Evolutionary conservation across 2,888 invertebrate species (phyloP).

Genomic region (Andrena trimmerana): DNA sequence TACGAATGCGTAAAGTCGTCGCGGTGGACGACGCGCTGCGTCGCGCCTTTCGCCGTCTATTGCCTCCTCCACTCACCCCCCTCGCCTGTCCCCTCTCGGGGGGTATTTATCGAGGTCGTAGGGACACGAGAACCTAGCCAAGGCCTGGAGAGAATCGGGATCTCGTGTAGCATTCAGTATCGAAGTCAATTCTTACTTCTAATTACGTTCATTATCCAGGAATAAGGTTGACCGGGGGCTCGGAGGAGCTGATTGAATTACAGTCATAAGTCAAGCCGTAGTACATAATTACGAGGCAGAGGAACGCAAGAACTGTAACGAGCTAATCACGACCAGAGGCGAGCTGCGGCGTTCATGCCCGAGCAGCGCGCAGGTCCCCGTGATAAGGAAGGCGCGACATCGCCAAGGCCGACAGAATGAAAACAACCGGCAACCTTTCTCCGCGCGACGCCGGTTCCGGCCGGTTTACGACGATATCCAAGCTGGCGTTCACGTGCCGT

Average conservation of each 20-base stretch:
- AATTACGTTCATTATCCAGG: too few species aligned
- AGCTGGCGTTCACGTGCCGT: conserved; percentile 51
- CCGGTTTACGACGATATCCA: conserved; percentile 32
- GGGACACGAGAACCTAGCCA: conserved; percentile 26
- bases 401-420: conserved; percentile 66
- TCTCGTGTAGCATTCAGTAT: background rate
- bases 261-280: background rate
- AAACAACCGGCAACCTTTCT: conserved; percentile 59
- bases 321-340: conserved; percentile 2
- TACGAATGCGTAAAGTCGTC: conserved; percentile 74
- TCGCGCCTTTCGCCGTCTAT: conserved; percentile 70
- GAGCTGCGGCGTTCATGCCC: background rate
- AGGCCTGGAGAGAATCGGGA: background rate
- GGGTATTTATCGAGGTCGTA: conserved; percentile 66
- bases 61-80: conserved; percentile 35
- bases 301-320: conserved; percentile 8
- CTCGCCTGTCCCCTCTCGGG: conserved; percentile 49
- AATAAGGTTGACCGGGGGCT: too few species aligned
- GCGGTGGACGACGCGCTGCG: conserved; percentile 51
- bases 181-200: background rate
- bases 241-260: background rate
- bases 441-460: conserved; percentile 15
- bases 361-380: background rate
- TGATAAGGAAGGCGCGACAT: conserved; percentile 66
- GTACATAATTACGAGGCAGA: conserved; percentile 1